Percentiles rank a stretch among this genome's conserved stretches.
Evolutionary conservation across 2,113 vertebrate genomes (phyloP).

Genomic region (Felis catus): F.catus_Fca126_mat1.0 CM031412.1:103227501-103228000

Average conservation of each 20-base stretch:
- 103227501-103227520: not conserved
- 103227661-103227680: not conserved
- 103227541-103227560: not conserved
- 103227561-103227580: not conserved
- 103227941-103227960: not conserved
- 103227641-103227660: not conserved
- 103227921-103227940: not conserved
- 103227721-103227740: not conserved
- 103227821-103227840: not conserved
- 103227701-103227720: not conserved
- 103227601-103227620: not conserved
- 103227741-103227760: not conserved
- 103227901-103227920: not conserved
- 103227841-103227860: not conserved
- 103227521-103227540: not conserved
- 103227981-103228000: conserved; percentile 3
- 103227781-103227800: not conserved
- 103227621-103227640: not conserved
- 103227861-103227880: not conserved
- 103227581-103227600: not conserved
- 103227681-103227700: not conserved
- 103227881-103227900: not conserved
- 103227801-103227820: not conserved
- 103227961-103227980: not conserved
- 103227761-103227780: not conserved